Evolutionary conservation across 2,113 vertebrate genomes (phyloP), one percentile per base, ranked within the genome.

Genomic region (Hippolais icterina): DNA sequence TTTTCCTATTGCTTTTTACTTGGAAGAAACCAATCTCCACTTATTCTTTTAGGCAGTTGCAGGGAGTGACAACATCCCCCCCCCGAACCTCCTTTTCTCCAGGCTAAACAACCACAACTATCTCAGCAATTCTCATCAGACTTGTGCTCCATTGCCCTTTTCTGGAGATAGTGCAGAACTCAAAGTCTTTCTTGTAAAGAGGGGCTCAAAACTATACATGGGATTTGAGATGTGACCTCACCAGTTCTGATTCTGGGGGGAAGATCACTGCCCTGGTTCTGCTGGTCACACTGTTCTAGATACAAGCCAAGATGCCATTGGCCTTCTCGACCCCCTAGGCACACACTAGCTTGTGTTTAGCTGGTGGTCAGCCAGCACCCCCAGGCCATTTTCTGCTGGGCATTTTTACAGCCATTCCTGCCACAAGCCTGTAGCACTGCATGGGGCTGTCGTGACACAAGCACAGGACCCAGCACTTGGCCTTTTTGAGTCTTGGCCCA

Each of bases 191-290:
- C 33, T 20, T 24, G 52, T 5, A 44, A 15, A 6, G 15, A 52
- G 37, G 4, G 14, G 22, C 31, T 42, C 15, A 50, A 37, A 81
- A 57, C 15, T 9, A 42, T 35, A 57, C 59, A 50, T 3, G 2
- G 13, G 10, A 57, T 27, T 27, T 56, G 31, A 50, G 31, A 31
- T 15, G 25, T 4, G 13, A 7, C 27, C 44, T 44, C 37, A 37
- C 3, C 17, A 88, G 21, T 16, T 4, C n/a, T 31, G 56, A 54
- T 16, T 25, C 24, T 0, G 0, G 11, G 7, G 9, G 6, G 5
- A 50, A 5, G 7, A 37, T 37, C 27, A 28, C 68, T 46, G 39
- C 10, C 37, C 57, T 37, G n/a, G 23, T 44, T 4, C 52, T n/a
- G 33, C 37, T 44, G 37, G 37, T 10, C 33, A 29, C 37, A 20